phyloP scores from a whole-genome alignment of 2,888 invertebrate genomes.

The Habrosyne pyritoides region DNA sequence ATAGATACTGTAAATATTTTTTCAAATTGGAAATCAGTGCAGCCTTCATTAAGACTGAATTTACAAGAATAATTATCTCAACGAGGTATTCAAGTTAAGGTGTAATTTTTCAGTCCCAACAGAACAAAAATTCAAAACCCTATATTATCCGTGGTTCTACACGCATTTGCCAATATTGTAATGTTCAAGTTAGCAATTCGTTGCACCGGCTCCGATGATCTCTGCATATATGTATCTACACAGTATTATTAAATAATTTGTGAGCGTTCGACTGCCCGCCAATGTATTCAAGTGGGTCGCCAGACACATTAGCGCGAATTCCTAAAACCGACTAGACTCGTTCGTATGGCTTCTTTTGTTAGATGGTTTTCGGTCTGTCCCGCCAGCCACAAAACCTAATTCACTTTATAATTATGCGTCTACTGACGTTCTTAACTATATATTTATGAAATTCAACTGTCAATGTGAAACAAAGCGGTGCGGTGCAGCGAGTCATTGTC shows the following conservation, averaged over 20 bases:
- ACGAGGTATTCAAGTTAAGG: no score
- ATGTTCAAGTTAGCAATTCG: neutral
- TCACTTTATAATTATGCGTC: constrained; percentile 10
- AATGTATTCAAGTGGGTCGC: constrained; percentile 67
- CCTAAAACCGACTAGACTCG: constrained; percentile 65
- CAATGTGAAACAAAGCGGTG: neutral
- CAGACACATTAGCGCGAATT: constrained; percentile 75
- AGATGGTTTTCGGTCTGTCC: constrained; percentile 50
- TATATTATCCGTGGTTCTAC: neutral
- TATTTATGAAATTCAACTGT: neutral
- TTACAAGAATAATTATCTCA: neutral
- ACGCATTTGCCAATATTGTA: neutral
- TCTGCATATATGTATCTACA: neutral
- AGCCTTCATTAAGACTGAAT: neutral
- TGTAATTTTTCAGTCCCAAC: no score
- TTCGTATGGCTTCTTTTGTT: constrained; percentile 65
- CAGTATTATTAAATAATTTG: constrained; percentile 50
- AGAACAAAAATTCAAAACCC: no score
- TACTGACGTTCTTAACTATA: constrained; percentile 5
- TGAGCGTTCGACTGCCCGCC: constrained; percentile 38
- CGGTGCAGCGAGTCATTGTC: neutral
- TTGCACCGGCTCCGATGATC: constrained; percentile 1
- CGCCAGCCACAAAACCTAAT: constrained; percentile 47
- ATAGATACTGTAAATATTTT: no score
- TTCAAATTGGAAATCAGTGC: no score